phyloP scores from a whole-genome alignment of 2,113 vertebrate genomes.

The Hucho hucho region DNA sequence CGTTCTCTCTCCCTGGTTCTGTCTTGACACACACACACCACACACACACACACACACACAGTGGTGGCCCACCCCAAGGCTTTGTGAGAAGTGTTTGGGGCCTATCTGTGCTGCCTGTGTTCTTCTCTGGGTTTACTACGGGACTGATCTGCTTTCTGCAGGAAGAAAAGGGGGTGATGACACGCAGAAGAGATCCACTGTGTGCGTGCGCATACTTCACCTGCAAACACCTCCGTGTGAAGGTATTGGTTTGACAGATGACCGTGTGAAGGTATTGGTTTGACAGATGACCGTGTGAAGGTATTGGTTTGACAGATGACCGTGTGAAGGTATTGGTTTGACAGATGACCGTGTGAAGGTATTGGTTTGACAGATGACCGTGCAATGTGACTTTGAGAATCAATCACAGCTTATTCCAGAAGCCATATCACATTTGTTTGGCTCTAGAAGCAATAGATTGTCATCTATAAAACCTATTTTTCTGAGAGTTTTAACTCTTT shows the following conservation, averaged over 20 bases:
- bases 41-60: constrained; percentile 28
- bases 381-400: neutral
- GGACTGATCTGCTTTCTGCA: constrained; percentile 13
- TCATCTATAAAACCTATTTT: too few relatives aligned
- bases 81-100: neutral
- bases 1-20: neutral
- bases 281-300: too few relatives aligned
- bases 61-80: neutral
- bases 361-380: too few relatives aligned
- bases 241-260: neutral
- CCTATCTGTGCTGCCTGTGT: constrained; percentile 1
- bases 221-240: too few relatives aligned
- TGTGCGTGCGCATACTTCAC: neutral
- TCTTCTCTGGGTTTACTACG: neutral
- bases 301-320: too few relatives aligned
- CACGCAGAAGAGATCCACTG: neutral
- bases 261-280: neutral
- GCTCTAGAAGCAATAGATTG: too few relatives aligned
- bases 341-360: too few relatives aligned
- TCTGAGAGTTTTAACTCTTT: neutral
- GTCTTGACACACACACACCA: constrained; percentile 21
- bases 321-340: too few relatives aligned
- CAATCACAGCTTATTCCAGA: neutral
- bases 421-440: too few relatives aligned
- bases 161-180: neutral